These are phyloP conservation scores for Masticophis lateralis DNA, from an alignment of 2,797 vertebrate genomes.

Conservation along the genomic window DNA sequence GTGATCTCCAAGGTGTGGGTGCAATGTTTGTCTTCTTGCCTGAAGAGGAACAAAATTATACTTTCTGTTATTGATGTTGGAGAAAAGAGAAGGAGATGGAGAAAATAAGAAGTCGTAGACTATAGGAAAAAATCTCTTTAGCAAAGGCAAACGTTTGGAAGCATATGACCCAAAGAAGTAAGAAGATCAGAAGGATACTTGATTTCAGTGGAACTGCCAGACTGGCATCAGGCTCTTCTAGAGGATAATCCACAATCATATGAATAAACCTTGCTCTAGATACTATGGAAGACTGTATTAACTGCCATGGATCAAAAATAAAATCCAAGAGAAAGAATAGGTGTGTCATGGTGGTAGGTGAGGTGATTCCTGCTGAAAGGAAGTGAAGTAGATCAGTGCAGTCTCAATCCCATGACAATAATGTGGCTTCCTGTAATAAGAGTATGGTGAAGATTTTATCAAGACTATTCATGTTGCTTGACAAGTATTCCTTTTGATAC, in stretches of 20 bases:
- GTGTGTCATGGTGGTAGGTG: not conserved
- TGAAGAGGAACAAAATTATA: not conserved
- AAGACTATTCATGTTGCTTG: not conserved
- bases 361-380: not conserved
- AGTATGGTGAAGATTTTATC: not conserved
- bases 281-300: not conserved
- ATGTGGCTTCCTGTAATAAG: not conserved
- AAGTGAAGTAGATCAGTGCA: not conserved
- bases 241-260: not conserved
- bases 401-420: not conserved
- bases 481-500: not conserved
- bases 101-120: not conserved
- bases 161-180: not conserved
- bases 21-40: not conserved
- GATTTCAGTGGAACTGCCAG: not conserved
- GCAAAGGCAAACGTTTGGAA: not conserved
- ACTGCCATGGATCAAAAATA: not conserved
- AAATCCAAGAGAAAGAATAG: not conserved
- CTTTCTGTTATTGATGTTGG: not conserved
- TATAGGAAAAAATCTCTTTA: not conserved
- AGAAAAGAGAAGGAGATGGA: not conserved
- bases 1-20: not conserved
- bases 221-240: not conserved
- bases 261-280: not conserved
- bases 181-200: not conserved